These are phyloP conservation scores for Tachystola acroxantha DNA, from an alignment of 2,888 invertebrate species.

Conservation along the genomic window DNA sequence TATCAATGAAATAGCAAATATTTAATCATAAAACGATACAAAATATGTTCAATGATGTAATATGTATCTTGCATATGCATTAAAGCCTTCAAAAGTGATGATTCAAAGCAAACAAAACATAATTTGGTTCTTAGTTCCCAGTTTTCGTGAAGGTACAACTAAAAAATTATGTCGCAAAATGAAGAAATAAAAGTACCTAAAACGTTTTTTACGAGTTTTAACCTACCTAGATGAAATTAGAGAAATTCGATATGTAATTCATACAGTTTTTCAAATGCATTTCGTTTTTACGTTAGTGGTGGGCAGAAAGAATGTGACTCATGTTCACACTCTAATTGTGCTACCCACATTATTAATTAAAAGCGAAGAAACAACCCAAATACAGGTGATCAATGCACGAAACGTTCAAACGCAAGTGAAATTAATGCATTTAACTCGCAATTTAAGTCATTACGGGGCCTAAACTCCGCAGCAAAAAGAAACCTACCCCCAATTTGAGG, in stretches of 20 bases:
- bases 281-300: slow-evolving; percentile 58
- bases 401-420: slow-evolving; percentile 56
- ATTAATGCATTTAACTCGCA: slow-evolving; percentile 24
- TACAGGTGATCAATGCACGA: slow-evolving; percentile 59
- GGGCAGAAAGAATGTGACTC: slow-evolving; percentile 62
- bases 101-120: slow-evolving; percentile 45
- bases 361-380: slow-evolving; percentile 62
- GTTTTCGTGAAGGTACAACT: slow-evolving; percentile 23
- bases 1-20: no score
- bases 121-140: slow-evolving; percentile 29
- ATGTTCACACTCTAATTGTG: slow-evolving; percentile 74
- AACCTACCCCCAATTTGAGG: slow-evolving; percentile 30
- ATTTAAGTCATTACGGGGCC: neutral
- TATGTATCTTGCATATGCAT: neutral
- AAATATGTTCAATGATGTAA: neutral
- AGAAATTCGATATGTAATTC: neutral
- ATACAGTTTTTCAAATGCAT: slow-evolving; percentile 40
- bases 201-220: no score
- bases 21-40: no score
- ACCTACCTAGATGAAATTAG: neutral
- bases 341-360: slow-evolving; percentile 68
- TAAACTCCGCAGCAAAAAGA: no score
- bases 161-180: slow-evolving; percentile 4
- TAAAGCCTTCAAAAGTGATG: slow-evolving; percentile 43
- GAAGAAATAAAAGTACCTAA: neutral